Conservation (phyloP, 2,888 invertebrate species). For the Prosopocoilus inquinatus region DNA sequence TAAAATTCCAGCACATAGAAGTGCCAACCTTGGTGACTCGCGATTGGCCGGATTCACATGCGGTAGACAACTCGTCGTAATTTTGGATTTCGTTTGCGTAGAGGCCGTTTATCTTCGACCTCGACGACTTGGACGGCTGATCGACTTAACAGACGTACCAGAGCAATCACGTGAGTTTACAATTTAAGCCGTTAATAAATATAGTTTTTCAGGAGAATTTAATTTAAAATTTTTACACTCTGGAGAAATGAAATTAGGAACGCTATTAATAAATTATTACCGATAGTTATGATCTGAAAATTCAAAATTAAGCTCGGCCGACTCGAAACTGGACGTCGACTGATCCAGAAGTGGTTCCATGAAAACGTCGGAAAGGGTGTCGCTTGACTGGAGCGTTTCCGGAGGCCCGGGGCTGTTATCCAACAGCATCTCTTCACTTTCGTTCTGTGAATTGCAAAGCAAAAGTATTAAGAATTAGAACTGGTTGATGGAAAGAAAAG, state of each 20-base stretch:
- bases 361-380: slow-evolving; percentile 62
- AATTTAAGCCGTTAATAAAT: too few relatives aligned
- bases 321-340: slow-evolving; percentile 60
- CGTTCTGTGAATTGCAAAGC: slow-evolving; percentile 60
- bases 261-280: slow-evolving; percentile 43
- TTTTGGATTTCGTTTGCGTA: too few relatives aligned
- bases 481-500: not conserved
- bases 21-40: too few relatives aligned
- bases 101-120: too few relatives aligned
- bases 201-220: too few relatives aligned
- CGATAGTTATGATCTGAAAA: slow-evolving; percentile 81
- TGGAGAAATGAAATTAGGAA: not conserved
- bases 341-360: slow-evolving; percentile 75
- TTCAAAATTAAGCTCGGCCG: slow-evolving; percentile 74
- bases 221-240: too few relatives aligned
- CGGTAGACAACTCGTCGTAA: too few relatives aligned
- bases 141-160: not conserved
- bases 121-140: too few relatives aligned
- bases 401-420: slow-evolving; percentile 58
- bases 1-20: too few relatives aligned
- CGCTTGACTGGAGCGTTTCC: slow-evolving; percentile 51
- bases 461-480: not conserved
- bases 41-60: too few relatives aligned
- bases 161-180: not conserved
- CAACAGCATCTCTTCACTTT: slow-evolving; percentile 69